Conservation (phyloP, 2,888 invertebrate genomes). For the Thymelicus sylvestris region DNA sequence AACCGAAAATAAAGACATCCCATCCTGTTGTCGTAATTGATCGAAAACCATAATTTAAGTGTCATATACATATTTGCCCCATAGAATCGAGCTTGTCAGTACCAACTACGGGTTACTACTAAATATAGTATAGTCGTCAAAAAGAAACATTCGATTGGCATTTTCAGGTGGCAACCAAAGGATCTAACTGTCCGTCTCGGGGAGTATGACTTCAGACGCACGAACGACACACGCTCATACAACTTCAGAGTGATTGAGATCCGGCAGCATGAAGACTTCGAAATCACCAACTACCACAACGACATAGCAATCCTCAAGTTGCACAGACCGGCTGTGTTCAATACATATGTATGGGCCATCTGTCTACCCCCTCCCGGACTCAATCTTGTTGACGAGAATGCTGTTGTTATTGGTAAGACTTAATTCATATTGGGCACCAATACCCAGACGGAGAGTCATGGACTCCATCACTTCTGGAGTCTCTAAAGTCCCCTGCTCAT, state of each 20-base stretch:
- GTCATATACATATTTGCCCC: no score
- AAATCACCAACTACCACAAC: conserved; percentile 87
- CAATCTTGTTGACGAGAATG: conserved; percentile 85
- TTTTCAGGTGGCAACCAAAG: conserved; percentile 80
- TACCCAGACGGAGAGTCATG: no score
- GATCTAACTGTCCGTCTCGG: conserved; percentile 90
- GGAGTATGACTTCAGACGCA: conserved; percentile 90
- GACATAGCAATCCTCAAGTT: conserved; percentile 91
- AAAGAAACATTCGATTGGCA: not conserved
- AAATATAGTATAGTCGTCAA: no score
- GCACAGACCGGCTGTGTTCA: conserved; percentile 87
- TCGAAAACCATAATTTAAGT: no score
- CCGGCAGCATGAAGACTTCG: conserved; percentile 88
- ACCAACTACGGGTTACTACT: no score
- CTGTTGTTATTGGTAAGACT: conserved; percentile 86
- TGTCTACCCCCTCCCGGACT: conserved; percentile 90
- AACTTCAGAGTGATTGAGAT: conserved; percentile 89
- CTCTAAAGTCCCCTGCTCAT: no score
- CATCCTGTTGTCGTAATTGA: no score
- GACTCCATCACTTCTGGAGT: no score
- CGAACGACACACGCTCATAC: conserved; percentile 88
- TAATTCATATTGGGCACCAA: no score
- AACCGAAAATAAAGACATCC: no score
- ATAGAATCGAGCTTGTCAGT: no score
- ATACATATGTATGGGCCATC: conserved; percentile 92